Conservation (phyloP, 2,113 vertebrate species). For the Amblyopsis rosae region DNA sequence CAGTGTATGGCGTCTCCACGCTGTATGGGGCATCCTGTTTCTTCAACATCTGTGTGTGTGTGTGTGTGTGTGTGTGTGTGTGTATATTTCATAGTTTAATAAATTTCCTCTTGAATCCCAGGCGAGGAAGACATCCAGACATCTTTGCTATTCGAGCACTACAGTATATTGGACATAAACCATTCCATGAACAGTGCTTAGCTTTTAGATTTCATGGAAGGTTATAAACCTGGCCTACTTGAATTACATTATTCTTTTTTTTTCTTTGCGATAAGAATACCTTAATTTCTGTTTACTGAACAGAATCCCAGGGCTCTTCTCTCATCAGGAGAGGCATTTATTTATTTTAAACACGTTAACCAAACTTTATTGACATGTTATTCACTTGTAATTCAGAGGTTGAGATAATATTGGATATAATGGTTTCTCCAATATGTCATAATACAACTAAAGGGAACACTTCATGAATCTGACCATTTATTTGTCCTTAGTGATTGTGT, state of each 20-base stretch:
- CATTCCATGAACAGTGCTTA: constrained; percentile 54
- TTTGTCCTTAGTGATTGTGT: constrained; percentile 43
- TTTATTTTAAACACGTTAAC: constrained; percentile 46
- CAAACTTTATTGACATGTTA: constrained; percentile 29
- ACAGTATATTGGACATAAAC: constrained; percentile 55
- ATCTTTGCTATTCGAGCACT: constrained; percentile 46
- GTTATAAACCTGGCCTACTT: constrained; percentile 29
- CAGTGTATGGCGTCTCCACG: constrained; percentile 52
- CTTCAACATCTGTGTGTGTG: constrained; percentile 20
- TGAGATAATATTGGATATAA: constrained; percentile 25
- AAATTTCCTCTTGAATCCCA: constrained; percentile 38
- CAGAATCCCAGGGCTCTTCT: constrained; percentile 20
- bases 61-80: constrained; percentile 19
- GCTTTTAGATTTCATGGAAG: constrained; percentile 47
- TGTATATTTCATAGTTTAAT: constrained; percentile 41
- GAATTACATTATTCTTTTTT: constrained; percentile 16
- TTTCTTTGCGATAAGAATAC: constrained; percentile 34
- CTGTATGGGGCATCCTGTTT: constrained; percentile 10
- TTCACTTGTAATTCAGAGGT: constrained; percentile 33
- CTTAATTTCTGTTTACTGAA: constrained; percentile 25
- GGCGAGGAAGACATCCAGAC: constrained; percentile 45
- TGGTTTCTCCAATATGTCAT: constrained; percentile 32
- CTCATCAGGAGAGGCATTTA: constrained; percentile 25
- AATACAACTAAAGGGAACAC: constrained; percentile 37
- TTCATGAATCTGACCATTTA: constrained; percentile 35